These are phyloP conservation scores for Hydraecia micacea DNA, from an alignment of 2,888 invertebrate species.

Conservation along the genomic window DNA sequence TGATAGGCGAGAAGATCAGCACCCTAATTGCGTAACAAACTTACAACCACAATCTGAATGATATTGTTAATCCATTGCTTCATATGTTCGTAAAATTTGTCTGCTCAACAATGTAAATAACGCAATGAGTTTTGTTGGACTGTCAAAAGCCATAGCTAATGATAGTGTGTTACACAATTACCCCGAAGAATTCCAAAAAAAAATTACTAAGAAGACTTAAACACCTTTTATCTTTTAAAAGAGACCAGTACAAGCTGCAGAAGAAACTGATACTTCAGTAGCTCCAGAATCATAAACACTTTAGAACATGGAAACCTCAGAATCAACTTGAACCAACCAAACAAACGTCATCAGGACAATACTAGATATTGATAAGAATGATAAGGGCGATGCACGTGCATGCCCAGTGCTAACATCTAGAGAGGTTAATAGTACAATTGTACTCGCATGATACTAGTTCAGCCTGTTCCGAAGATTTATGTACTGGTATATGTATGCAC, in stretches of 20 bases:
- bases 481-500: conserved; percentile 47
- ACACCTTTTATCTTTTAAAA: neutral
- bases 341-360: conserved; percentile 54
- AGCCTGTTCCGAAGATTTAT: conserved; percentile 46
- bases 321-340: conserved; percentile 50
- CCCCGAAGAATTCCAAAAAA: too few species aligned
- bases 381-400: conserved; percentile 62
- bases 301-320: conserved; percentile 41
- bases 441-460: conserved; percentile 32
- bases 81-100: too few species aligned
- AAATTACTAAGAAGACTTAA: too few species aligned
- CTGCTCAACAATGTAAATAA: too few species aligned
- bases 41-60: too few species aligned
- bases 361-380: conserved; percentile 63
- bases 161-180: too few species aligned
- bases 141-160: too few species aligned
- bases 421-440: conserved; percentile 44
- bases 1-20: too few species aligned
- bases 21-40: too few species aligned
- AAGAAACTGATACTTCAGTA: conserved; percentile 1
- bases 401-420: conserved; percentile 42
- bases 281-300: neutral
- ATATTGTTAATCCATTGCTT: too few species aligned
- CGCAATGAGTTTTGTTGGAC: too few species aligned
- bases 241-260: neutral